A percentile compares a stretch with the other conserved stretches of the same genome.
Evolutionary conservation across 53 echinoderm and acorn worm genomes (phyloP).

Genomic region (Glandiceps talaboti): DNA sequence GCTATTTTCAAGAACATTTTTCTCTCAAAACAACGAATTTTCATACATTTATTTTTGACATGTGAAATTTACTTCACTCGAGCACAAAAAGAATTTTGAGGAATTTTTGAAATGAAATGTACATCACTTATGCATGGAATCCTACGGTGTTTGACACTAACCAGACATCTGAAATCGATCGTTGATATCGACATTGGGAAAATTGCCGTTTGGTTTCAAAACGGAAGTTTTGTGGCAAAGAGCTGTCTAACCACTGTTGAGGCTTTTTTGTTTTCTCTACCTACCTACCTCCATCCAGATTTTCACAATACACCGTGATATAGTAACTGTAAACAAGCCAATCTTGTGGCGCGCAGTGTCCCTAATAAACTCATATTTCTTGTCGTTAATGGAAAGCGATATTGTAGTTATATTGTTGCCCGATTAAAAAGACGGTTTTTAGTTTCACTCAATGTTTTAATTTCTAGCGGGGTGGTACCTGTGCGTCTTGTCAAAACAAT

Average conservation of each 20-base stretch:
- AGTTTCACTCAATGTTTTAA: not conserved
- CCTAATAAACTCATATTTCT: not conserved
- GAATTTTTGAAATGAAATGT: no score
- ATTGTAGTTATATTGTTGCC: not conserved
- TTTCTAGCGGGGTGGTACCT: not conserved
- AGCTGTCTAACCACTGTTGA: not conserved
- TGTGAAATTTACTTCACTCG: no score
- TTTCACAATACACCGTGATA: no score
- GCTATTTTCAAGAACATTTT: no score
- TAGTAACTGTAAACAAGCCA: no score
- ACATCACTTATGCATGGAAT: no score
- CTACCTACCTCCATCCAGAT: no score
- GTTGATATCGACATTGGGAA: not conserved
- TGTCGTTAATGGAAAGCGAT: not conserved
- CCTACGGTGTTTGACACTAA: no score
- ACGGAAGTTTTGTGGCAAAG: not conserved
- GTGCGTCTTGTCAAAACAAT: not conserved
- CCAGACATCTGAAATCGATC: not conserved
- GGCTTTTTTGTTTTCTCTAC: no score
- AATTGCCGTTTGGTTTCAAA: not conserved
- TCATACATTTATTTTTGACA: no score
- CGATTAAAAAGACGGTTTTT: not conserved
- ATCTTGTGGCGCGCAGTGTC: not conserved
- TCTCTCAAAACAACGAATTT: no score
- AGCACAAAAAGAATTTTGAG: no score